Conservation (phyloP, 2,888 invertebrate species). For the Pinctada fucata region DNA sequence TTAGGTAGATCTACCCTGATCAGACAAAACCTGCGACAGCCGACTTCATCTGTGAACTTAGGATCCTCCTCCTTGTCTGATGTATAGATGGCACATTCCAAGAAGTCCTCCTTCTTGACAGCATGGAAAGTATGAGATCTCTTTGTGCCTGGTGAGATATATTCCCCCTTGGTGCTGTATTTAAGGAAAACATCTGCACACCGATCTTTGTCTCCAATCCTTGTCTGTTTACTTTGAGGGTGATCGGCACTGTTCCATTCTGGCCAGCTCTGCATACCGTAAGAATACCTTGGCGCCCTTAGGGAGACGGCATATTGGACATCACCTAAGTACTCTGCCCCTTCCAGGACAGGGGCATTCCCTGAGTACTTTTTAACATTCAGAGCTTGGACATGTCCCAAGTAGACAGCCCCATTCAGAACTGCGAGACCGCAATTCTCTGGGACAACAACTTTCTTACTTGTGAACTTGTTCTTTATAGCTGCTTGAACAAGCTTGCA, state of each 20-base stretch:
- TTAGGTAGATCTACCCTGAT: not conserved
- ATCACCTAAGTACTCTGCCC: too few relatives aligned
- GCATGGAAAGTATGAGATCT: not conserved
- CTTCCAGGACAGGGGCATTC: too few relatives aligned
- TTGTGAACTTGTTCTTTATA: not conserved
- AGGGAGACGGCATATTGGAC: not conserved
- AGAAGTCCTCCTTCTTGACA: not conserved
- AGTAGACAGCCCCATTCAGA: not conserved
- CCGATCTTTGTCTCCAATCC: not conserved
- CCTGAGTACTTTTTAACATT: too few relatives aligned
- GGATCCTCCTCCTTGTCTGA: not conserved
- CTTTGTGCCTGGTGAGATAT: not conserved
- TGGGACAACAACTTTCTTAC: not conserved
- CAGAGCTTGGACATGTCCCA: too few relatives aligned
- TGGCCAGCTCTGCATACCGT: not conserved
- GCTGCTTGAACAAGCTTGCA: not conserved
- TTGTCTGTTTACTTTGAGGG: not conserved
- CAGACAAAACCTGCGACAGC: not conserved
- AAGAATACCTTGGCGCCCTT: not conserved
- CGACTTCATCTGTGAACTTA: not conserved
- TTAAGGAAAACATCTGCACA: not conserved
- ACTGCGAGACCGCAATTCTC: not conserved
- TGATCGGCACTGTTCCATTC: not conserved
- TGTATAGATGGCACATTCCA: not conserved
- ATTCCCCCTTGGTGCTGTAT: not conserved